These are phyloP conservation scores for Ceratosolen solmsi DNA, from an alignment of 1,140 invertebrate genomes.

Conservation along the genomic window DNA sequence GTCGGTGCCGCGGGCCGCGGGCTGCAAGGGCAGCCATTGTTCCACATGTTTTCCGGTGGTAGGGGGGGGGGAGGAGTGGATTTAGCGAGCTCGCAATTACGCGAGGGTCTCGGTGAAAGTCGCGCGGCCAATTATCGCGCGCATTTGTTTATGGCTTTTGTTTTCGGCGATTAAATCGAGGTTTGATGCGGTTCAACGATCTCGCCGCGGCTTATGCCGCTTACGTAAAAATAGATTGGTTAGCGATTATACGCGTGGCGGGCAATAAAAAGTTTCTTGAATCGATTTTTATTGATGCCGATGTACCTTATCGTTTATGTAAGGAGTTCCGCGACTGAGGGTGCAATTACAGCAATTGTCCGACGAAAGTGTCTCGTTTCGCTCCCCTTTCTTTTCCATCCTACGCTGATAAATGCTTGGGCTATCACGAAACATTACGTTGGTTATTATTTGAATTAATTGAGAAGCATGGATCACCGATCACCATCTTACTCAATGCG, in stretches of 20 bases:
- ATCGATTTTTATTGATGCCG: neutral
- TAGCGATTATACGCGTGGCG: neutral
- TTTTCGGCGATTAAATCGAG: slow-evolving; percentile 28
- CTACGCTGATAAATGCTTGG: neutral
- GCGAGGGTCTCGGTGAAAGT: slow-evolving; percentile 27
- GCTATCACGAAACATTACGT: neutral
- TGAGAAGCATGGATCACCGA: no score
- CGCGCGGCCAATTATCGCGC: slow-evolving; percentile 25
- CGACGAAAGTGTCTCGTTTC: neutral
- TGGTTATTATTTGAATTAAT: no score
- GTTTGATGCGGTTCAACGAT: neutral
- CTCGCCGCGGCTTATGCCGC: neutral
- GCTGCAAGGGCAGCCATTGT: no score
- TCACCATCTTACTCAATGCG: no score
- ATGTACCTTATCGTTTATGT: neutral
- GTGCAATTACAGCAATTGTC: neutral
- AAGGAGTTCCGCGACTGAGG: neutral
- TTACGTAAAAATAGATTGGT: slow-evolving; percentile 30
- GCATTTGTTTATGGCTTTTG: slow-evolving; percentile 21
- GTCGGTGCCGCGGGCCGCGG: neutral
- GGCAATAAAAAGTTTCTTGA: slow-evolving; percentile 15
- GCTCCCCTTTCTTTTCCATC: no score
- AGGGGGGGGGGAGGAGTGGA: no score
- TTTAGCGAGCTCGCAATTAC: slow-evolving; percentile 14
- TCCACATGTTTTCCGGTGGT: no score